Percentiles rank a stretch among this genome's conserved stretches.
Evolutionary conservation across 2,888 invertebrate species (phyloP).

Genomic region (Calephelis perditalis): DNA sequence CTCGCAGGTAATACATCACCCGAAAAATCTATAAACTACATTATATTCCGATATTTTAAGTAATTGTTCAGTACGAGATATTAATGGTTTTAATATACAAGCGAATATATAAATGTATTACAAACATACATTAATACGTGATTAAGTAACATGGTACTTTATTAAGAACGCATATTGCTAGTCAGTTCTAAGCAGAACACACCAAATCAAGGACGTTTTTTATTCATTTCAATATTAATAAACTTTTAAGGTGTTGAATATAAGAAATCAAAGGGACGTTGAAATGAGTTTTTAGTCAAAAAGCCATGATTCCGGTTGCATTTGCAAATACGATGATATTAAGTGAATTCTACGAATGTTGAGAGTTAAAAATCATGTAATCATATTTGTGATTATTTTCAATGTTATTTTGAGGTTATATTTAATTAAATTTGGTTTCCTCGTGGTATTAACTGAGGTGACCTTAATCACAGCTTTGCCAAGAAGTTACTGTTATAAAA

Average conservation of each 20-base stretch:
- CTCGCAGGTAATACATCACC: too few species aligned
- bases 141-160: too few species aligned
- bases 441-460: not conserved
- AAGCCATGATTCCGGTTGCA: slow-evolving; percentile 44
- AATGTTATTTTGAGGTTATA: not conserved
- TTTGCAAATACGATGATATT: slow-evolving; percentile 7
- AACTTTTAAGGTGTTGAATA: slow-evolving; percentile 33
- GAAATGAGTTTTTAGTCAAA: slow-evolving; percentile 31
- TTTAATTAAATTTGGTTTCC: not conserved
- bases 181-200: slow-evolving; percentile 27
- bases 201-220: slow-evolving; percentile 46
- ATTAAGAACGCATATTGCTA: too few species aligned
- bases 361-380: not conserved
- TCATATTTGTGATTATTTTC: not conserved
- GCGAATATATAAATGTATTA: too few species aligned
- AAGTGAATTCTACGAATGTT: slow-evolving; percentile 8
- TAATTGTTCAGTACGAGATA: too few species aligned
- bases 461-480: not conserved
- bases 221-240: slow-evolving; percentile 53
- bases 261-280: slow-evolving; percentile 36
- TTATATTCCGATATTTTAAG: too few species aligned
- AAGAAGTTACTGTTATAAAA: too few species aligned
- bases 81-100: too few species aligned
- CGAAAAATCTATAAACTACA: too few species aligned
- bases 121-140: too few species aligned